phyloP scores from a whole-genome alignment of 2,113 vertebrate species.

The Pao palembangensis region DNA sequence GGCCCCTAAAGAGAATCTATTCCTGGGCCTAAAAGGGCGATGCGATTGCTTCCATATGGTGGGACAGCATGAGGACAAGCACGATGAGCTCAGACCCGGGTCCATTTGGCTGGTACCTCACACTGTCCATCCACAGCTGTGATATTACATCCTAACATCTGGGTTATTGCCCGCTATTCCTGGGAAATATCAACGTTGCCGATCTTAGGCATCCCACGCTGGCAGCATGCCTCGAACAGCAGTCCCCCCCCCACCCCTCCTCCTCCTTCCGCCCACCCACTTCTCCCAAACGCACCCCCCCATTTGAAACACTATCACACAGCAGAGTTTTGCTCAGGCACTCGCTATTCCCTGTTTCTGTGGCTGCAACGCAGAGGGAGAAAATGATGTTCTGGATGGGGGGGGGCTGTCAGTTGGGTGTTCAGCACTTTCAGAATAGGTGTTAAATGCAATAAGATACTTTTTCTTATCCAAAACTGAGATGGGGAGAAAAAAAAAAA shows the following conservation, averaged over 20 bases:
- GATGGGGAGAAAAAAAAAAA: slow-evolving; percentile 39
- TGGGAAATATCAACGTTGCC: slow-evolving; percentile 95
- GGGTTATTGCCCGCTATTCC: slow-evolving; percentile 97
- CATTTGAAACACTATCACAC: slow-evolving; percentile 72
- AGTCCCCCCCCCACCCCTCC: slow-evolving; percentile 29
- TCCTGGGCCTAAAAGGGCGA: slow-evolving; percentile 91
- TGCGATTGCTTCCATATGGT: slow-evolving; percentile 99
- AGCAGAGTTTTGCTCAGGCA: slow-evolving; percentile 65
- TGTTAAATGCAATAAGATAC: slow-evolving; percentile 74
- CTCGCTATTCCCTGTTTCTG: slow-evolving; percentile 57
- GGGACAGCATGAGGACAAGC: slow-evolving; percentile 92
- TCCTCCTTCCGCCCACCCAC: slow-evolving; percentile 48
- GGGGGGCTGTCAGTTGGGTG: slow-evolving; percentile 43
- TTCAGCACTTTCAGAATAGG: slow-evolving; percentile 71
- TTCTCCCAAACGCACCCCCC: slow-evolving; percentile 53
- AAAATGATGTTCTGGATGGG: slow-evolving; percentile 55
- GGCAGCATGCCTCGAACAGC: slow-evolving; percentile 56
- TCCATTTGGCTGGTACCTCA: slow-evolving; percentile 86
- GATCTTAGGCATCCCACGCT: slow-evolving; percentile 91
- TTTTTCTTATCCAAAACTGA: slow-evolving; percentile 56
- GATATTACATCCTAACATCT: slow-evolving; percentile 96
- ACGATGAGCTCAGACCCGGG: slow-evolving; percentile 82
- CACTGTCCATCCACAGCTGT: slow-evolving; percentile 91
- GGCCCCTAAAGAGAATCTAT: slow-evolving; percentile 96
- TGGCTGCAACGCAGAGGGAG: slow-evolving; percentile 53